Evolutionary conservation across 2,113 vertebrate genomes (phyloP).

Genomic region (Melospiza georgiana): DNA sequence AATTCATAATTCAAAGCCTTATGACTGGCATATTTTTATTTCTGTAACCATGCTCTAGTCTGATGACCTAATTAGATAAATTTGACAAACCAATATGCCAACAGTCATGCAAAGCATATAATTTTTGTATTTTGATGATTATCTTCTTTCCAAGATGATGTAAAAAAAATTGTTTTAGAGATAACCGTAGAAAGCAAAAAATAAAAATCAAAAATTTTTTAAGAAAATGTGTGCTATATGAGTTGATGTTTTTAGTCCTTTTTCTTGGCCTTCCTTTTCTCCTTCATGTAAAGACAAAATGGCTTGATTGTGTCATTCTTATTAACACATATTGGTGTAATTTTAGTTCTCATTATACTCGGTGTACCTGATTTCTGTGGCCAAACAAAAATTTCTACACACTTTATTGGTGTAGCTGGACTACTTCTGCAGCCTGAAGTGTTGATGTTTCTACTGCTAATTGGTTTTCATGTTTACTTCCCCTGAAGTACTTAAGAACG

Average conservation of each 20-base stretch:
- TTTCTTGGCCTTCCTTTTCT: neutral
- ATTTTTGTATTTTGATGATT: neutral
- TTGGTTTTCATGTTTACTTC: conserved; percentile 4
- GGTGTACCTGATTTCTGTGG: neutral
- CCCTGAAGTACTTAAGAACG: neutral
- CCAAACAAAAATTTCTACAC: too few relatives aligned
- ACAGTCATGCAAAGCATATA: neutral
- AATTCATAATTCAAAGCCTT: neutral
- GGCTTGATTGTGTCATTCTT: neutral
- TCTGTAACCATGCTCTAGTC: neutral
- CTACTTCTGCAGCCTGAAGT: neutral
- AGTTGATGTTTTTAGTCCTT: neutral
- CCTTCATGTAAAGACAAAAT: neutral
- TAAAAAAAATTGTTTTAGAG: neutral
- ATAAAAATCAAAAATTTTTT: neutral
- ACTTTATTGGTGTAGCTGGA: neutral
- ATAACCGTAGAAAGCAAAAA: neutral
- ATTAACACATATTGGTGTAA: neutral
- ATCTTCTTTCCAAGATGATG: neutral
- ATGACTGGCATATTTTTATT: neutral
- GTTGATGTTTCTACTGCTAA: neutral
- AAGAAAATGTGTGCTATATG: neutral
- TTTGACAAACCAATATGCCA: neutral
- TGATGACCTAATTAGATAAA: neutral
- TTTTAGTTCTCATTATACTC: neutral